Evolutionary conservation across 2,797 vertebrate genomes (phyloP).

Genomic region (Taeniopygia guttata): DNA sequence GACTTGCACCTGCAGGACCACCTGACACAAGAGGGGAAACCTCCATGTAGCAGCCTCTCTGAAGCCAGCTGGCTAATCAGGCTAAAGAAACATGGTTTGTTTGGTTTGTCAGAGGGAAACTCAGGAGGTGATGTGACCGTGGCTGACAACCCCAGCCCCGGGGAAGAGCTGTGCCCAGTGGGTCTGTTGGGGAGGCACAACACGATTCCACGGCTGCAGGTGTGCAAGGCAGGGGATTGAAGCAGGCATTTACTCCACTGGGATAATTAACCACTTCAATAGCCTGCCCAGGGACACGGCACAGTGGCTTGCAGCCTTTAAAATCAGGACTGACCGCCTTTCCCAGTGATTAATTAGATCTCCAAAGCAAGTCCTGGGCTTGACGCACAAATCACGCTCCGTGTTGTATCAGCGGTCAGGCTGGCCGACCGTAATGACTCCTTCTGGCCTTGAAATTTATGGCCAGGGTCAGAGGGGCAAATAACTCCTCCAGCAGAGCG

Average conservation of each 20-base stretch:
- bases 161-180: accelerated
- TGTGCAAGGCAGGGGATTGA: not conserved
- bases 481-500: not conserved
- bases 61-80: not conserved
- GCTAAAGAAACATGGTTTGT: not conserved
- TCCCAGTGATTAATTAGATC: slow-evolving; percentile 12
- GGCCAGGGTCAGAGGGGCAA: slow-evolving; percentile 13
- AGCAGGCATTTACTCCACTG: not conserved
- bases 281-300: not conserved
- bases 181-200: accelerated
- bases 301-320: not conserved
- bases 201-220: accelerated
- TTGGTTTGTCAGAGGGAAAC: not conserved
- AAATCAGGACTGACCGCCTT: not conserved
- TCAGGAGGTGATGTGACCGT: not conserved
- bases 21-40: not conserved
- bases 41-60: not conserved
- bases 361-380: not conserved
- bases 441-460: slow-evolving; percentile 37
- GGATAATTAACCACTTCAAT: not conserved
- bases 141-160: not conserved
- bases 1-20: accelerated
- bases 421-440: not conserved
- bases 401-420: not conserved
- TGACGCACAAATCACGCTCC: slow-evolving; percentile 13